A percentile compares a stretch with the other conserved stretches of the same genome.
Conservation (phyloP, 1,140 invertebrate species). For the Zaprionus nigranus region DNA sequence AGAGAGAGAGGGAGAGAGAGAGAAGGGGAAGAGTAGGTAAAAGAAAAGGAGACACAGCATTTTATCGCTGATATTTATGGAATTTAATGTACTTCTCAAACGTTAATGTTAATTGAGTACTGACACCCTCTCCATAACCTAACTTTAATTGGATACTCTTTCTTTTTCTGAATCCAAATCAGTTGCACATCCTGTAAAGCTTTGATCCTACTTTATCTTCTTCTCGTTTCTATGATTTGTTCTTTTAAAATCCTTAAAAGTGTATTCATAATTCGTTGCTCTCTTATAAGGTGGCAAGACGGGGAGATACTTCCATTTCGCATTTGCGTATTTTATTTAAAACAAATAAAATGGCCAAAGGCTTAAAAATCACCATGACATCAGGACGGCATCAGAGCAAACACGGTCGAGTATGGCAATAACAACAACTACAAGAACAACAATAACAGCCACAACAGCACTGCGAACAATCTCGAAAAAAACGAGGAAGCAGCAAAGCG, state of each 20-base stretch:
- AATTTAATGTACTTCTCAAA: not conserved
- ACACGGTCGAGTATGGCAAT: constrained; percentile 23
- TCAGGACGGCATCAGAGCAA: constrained; percentile 48
- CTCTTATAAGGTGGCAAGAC: not conserved
- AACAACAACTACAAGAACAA: constrained; percentile 29
- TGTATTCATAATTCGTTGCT: constrained; percentile 24
- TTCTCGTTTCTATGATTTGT: too few species aligned
- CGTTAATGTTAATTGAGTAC: not conserved
- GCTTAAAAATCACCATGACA: constrained; percentile 69
- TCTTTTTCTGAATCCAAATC: too few species aligned
- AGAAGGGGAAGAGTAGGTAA: not conserved
- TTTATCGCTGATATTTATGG: not conserved
- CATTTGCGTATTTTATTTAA: constrained; percentile 52
- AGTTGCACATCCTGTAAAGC: not conserved
- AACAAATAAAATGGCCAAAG: constrained; percentile 68
- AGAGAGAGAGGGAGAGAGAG: not conserved
- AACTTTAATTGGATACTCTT: not conserved
- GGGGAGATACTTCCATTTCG: not conserved
- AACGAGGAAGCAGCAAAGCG: constrained; percentile 33
- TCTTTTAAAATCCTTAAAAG: not conserved
- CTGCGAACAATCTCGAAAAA: constrained; percentile 49
- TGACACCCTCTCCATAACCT: not conserved
- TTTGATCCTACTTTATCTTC: not conserved
- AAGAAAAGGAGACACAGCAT: not conserved
- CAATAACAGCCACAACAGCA: not conserved